Evolutionary conservation across 1,140 invertebrate species (phyloP).

Genomic region (Asbolus verrucosus): DNA sequence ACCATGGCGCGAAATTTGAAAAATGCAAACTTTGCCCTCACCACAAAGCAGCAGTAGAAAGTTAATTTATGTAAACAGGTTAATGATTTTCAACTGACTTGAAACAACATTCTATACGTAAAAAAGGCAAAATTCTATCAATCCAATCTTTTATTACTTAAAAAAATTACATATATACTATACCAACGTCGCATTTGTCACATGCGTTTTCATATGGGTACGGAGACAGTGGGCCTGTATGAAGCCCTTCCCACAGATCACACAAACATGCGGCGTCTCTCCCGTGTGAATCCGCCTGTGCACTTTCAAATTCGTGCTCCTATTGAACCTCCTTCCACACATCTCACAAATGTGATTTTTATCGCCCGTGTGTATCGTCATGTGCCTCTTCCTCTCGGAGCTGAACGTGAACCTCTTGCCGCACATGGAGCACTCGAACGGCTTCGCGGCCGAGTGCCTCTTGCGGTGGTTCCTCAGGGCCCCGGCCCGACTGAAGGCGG

Average conservation of each 20-base stretch:
- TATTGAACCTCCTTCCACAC: slow-evolving; percentile 71
- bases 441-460: slow-evolving; percentile 39
- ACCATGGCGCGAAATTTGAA: background rate
- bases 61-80: too few relatives aligned
- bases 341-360: slow-evolving; percentile 51
- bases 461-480: slow-evolving; percentile 47
- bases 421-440: slow-evolving; percentile 48
- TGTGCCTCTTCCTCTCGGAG: slow-evolving; percentile 51
- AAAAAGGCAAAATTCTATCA: too few relatives aligned
- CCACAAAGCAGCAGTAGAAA: too few relatives aligned
- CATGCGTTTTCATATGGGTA: slow-evolving; percentile 8
- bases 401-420: slow-evolving; percentile 51
- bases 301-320: slow-evolving; percentile 70
- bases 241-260: slow-evolving; percentile 79
- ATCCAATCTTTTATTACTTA: too few relatives aligned
- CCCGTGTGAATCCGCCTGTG: slow-evolving; percentile 74
- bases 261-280: slow-evolving; percentile 73
- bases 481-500: slow-evolving; percentile 47
- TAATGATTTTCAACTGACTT: too few relatives aligned
- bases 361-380: slow-evolving; percentile 52
- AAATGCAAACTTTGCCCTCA: background rate
- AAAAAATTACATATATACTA: too few relatives aligned
- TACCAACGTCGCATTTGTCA: too few relatives aligned
- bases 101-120: too few relatives aligned
- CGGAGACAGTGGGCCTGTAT: slow-evolving; percentile 68